Conservation (phyloP, 1,140 invertebrate species). For the Grapholita molesta region DNA sequence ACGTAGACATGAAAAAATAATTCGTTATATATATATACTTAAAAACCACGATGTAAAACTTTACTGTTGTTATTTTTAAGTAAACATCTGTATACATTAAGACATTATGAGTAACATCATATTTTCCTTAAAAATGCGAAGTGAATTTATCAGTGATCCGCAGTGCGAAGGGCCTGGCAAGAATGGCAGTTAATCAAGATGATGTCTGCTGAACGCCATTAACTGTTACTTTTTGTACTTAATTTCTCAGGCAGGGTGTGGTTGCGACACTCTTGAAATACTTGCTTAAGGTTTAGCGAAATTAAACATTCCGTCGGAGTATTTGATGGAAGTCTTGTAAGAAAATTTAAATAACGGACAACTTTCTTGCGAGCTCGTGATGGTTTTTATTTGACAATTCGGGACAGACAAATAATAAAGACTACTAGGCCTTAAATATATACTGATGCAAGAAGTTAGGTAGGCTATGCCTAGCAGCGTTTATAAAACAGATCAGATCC, state of each 20-base stretch:
- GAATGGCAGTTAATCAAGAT: slow-evolving; percentile 16
- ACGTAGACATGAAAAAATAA: neutral
- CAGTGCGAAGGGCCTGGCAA: neutral
- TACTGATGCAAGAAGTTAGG: too few relatives aligned
- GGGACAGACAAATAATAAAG: too few relatives aligned
- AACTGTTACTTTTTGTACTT: slow-evolving; percentile 3
- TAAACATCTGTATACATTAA: neutral
- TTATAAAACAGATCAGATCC: too few relatives aligned
- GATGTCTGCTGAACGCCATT: slow-evolving; percentile 10
- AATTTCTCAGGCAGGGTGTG: slow-evolving; percentile 2
- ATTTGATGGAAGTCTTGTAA: neutral
- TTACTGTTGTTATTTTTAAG: too few relatives aligned
- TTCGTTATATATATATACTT: too few relatives aligned
- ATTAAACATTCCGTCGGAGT: neutral
- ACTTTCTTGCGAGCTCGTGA: neutral
- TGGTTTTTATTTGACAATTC: neutral
- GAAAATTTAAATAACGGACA: neutral
- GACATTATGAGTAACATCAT: too few relatives aligned
- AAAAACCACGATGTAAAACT: too few relatives aligned
- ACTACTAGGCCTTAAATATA: too few relatives aligned
- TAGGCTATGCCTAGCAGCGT: too few relatives aligned
- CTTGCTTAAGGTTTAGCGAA: neutral
- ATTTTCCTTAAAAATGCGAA: neutral
- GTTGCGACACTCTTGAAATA: neutral
- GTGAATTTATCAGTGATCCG: neutral